Conservation (phyloP, 2,888 invertebrate species). For the Deilephila elpenor region DNA sequence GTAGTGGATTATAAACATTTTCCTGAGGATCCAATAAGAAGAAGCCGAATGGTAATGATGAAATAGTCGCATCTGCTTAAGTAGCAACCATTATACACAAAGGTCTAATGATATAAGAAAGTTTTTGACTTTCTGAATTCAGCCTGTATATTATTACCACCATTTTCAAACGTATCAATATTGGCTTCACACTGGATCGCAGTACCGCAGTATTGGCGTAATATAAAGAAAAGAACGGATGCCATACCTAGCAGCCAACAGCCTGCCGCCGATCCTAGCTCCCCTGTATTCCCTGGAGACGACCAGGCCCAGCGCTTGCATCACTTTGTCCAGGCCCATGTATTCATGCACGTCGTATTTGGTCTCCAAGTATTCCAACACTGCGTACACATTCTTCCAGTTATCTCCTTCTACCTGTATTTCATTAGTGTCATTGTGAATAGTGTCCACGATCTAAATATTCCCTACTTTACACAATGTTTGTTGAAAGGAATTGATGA, state of each 20-base stretch:
- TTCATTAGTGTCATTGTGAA: not conserved
- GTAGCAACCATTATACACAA: too few relatives aligned
- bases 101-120: too few relatives aligned
- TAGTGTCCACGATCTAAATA: not conserved
- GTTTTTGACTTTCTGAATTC: too few relatives aligned
- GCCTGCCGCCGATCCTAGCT: slow-evolving; percentile 56
- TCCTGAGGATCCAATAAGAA: too few relatives aligned
- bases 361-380: slow-evolving; percentile 48
- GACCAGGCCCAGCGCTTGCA: slow-evolving; percentile 64
- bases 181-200: too few relatives aligned
- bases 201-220: too few relatives aligned
- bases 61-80: too few relatives aligned
- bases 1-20: too few relatives aligned
- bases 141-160: too few relatives aligned
- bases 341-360: slow-evolving; percentile 54
- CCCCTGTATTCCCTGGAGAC: slow-evolving; percentile 66
- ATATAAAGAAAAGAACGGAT: not conserved
- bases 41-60: too few relatives aligned
- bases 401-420: slow-evolving; percentile 60
- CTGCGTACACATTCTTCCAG: slow-evolving; percentile 61
- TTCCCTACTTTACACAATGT: not conserved
- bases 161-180: too few relatives aligned
- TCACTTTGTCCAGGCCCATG: slow-evolving; percentile 52
- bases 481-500: not conserved
- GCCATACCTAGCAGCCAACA: slow-evolving; percentile 66